A percentile compares a stretch with the other conserved stretches of the same genome.
phyloP scores from a whole-genome alignment of 1,140 invertebrate genomes.

The Aphis gossypii region DNA sequence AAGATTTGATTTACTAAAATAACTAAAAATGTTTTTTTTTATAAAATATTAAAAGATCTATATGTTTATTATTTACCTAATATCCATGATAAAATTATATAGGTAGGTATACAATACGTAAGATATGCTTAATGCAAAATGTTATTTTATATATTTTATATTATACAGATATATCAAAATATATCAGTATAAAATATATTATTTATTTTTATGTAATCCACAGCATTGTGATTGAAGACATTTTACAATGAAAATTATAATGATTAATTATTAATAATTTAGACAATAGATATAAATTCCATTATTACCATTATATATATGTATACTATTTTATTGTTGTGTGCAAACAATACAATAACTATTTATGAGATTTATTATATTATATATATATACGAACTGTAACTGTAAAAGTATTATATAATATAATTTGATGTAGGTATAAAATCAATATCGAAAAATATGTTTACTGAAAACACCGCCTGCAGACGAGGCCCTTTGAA shows the following conservation, averaged over 20 bases:
- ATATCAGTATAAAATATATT: too few relatives aligned
- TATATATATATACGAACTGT: neutral
- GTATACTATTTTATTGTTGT: neutral
- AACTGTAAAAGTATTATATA: neutral
- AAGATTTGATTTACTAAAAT: neutral
- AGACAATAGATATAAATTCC: neutral
- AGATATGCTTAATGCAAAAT: neutral
- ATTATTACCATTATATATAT: neutral
- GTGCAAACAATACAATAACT: neutral
- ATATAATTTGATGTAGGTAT: conserved; percentile 19
- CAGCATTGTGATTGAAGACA: too few relatives aligned
- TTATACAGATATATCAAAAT: neutral
- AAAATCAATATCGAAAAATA: conserved; percentile 50
- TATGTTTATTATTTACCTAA: neutral
- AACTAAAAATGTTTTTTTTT: neutral
- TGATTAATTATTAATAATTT: neutral
- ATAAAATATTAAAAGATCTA: neutral
- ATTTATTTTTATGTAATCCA: too few relatives aligned
- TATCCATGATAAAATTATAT: neutral
- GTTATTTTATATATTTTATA: neutral
- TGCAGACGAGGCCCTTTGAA: conserved; percentile 18
- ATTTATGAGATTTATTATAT: neutral
- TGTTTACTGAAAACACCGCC: conserved; percentile 53
- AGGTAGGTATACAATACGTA: neutral
- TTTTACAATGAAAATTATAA: neutral